Evolutionary conservation across 2,888 invertebrate genomes (phyloP), one percentile per base, ranked within the genome.

Genomic region (Lomographa bimaculata): DNA sequence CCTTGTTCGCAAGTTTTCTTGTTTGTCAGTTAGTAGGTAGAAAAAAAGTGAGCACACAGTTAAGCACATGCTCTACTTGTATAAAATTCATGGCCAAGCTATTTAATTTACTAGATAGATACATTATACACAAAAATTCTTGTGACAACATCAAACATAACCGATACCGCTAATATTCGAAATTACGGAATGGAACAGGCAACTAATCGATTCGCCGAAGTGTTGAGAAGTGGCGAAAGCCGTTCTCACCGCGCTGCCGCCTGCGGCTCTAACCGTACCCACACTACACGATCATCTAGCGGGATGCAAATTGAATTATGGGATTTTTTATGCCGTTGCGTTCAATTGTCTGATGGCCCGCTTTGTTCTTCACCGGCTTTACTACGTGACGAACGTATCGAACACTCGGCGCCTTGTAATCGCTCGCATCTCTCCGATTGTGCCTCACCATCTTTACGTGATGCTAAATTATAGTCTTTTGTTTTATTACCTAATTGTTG

Each of bases 291-390:
- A 68, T 76, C 77, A 75, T 85, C 83, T 86, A 85, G 85, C 83
- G 77, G 77, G 79, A 89, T 86, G 89, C 87, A 89, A 87, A 89
- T 89, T 86, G 82, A 87, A 87, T 89, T 87, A 89, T 87, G 86
- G 71, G 83, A 86, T 82, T 87, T 85, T 85, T 87, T 87, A 77
- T 80, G 68, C 65, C 61, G 52, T 50, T 50, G 46, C 57, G 72
- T 79, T 79, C 85, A 80, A 83, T 87, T 85, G 86, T 86, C 80
- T 79, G 72, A 78, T 73, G 67, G 60, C 57, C 48, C 60, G 73
- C 87, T 87, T 87, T 89, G 87, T 89, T 85, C 77, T 81, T 68
- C 46, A 50, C 64, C 65, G 77, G 77, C 83, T 70, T 68, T 67
- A 71, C 68, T 79, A 85, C 87, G 86, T 86, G 89, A 82, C 83